Base-by-base conservation (phyloP, 1,140 invertebrate species). In the Venturia canescens region DNA sequence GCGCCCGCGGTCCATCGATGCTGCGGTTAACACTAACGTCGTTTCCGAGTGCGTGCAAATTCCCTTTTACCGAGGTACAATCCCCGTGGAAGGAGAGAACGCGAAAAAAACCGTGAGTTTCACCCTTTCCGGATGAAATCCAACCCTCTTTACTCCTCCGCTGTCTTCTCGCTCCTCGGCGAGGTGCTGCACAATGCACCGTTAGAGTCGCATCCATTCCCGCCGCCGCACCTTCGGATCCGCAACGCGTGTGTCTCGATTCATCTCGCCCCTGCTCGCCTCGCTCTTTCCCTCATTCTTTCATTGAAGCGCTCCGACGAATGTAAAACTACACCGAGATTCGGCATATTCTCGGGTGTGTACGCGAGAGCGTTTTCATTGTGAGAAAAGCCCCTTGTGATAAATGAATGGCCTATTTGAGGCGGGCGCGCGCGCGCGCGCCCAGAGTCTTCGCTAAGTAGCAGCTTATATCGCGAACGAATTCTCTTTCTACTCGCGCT, bases 391-490 rank as follows among this genome's bases (percentile, higher is more conserved):
- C 79, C 86, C 84, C 88, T 87, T 88, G 84, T 85, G n/a, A 53
- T 11, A 50, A 80, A 81, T 89, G 86, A 89, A 90, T 87, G 83
- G 85, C 78, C 11, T 63, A 27, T 88, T 87, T 87, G 84, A n/a
- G n/a, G n/a, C n/a, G n/a, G n/a, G n/a, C n/a, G n/a, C n/a, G n/a
- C n/a, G n/a, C n/a, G n/a, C n/a, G n/a, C n/a, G n/a, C n/a, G 80
- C 86, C 78, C 86, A 86, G 84, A 57, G 29, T 63, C 26, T 87
- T 85, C 83, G 84, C 80, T 89, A 89, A 89, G 87, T 90, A 87
- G 89, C 88, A 88, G 86, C 87, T 90, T 86, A 89, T 89, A 66
- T 80, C 70, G 34, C 70, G 26, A n/a, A n/a, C 78, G 34, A 27
- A 29, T 29, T 16, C 53, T 74, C 57, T 72, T 31, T 71, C 69